Evolutionary conservation across 2,113 vertebrate species (phyloP).

Genomic region (Perca flavescens): DNA sequence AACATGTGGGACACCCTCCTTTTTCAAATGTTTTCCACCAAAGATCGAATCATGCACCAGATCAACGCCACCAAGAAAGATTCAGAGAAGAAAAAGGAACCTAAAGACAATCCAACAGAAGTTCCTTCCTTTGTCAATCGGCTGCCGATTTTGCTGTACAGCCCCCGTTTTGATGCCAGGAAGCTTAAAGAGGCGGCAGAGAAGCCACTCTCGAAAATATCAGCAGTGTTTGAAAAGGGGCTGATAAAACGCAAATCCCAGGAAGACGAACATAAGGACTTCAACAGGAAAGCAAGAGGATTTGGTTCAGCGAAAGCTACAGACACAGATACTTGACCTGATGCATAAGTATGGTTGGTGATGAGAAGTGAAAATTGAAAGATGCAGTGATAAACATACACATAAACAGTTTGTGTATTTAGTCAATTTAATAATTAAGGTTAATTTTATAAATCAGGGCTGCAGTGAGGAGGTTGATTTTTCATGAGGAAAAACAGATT

Average conservation of each 20-base stretch:
- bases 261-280: conserved; percentile 86
- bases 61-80: conserved; percentile 72
- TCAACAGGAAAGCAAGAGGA: conserved; percentile 90
- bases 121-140: conserved; percentile 81
- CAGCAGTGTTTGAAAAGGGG: conserved; percentile 79
- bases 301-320: conserved; percentile 79
- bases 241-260: conserved; percentile 79
- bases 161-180: conserved; percentile 91
- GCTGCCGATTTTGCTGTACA: conserved; percentile 89
- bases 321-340: conserved; percentile 41
- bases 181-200: conserved; percentile 91
- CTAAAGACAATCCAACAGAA: conserved; percentile 59
- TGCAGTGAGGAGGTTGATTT: background rate
- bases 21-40: conserved; percentile 88
- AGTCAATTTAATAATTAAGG: background rate
- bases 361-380: background rate
- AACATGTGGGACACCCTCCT: conserved; percentile 96
- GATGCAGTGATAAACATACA: background rate
- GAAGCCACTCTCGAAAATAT: conserved; percentile 83
- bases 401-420: background rate
- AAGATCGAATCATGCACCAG: conserved; percentile 82
- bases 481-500: conserved; percentile 9
- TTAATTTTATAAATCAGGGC: background rate
- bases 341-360: conserved; percentile 8
- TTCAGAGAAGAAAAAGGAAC: conserved; percentile 62